Percentiles rank a stretch among this genome's conserved stretches.
Evolutionary conservation across 2,113 vertebrate genomes (phyloP).

Genomic region (Tragulus kanchil): DNA sequence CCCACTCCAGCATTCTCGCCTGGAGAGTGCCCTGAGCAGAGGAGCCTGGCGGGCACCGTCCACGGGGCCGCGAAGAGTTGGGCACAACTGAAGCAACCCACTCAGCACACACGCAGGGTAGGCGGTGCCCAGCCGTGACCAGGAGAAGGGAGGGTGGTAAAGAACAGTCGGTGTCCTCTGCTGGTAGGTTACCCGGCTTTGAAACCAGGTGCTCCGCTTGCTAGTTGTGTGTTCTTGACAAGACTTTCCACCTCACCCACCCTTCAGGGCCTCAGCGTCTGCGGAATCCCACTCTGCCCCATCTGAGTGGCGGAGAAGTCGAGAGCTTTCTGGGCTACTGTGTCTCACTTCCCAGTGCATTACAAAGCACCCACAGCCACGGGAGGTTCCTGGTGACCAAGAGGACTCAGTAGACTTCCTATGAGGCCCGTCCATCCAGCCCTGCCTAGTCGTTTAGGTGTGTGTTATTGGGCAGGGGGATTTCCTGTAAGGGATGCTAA

Average conservation of each 20-base stretch:
- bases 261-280: fast-evolving
- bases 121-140: neutral
- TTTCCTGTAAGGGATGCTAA: neutral
- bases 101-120: neutral
- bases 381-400: fast-evolving
- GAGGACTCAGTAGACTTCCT: neutral
- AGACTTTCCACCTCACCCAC: fast-evolving
- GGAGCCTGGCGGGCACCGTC: neutral
- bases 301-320: neutral
- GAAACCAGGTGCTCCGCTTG: neutral
- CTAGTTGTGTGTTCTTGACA: fast-evolving
- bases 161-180: neutral
- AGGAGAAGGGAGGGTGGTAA: fast-evolving
- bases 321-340: neutral
- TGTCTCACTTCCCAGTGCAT: neutral
- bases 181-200: fast-evolving
- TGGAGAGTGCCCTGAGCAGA: neutral
- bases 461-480: too few relatives aligned
- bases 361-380: neutral
- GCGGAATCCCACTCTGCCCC: neutral
- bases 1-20: neutral
- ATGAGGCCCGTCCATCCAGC: neutral
- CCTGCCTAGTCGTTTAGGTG: neutral
- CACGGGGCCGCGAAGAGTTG: neutral
- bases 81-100: neutral